phyloP scores from a whole-genome alignment of 1,140 invertebrate genomes.

The Scylla paramamosain region DNA sequence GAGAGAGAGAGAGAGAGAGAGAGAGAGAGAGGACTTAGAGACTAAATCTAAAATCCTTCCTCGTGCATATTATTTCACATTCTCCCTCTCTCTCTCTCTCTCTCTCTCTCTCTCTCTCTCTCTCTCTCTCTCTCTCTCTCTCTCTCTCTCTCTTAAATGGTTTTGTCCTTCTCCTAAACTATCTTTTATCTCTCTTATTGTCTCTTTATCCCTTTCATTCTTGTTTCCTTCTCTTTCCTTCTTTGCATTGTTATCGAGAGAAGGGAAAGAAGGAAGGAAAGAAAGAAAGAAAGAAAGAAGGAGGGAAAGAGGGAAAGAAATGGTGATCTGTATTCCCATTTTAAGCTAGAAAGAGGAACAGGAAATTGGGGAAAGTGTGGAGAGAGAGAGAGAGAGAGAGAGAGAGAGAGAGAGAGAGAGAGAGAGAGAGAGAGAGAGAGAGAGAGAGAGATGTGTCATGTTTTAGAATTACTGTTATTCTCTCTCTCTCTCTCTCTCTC shows the following conservation, averaged over 20 bases:
- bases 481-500: too few species aligned
- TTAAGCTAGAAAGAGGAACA: not conserved
- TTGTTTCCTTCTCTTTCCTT: too few species aligned
- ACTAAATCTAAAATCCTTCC: too few species aligned
- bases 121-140: constrained; percentile 20
- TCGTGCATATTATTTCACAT: not conserved
- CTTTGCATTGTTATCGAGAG: too few species aligned
- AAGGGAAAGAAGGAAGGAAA: too few species aligned
- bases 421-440: not conserved
- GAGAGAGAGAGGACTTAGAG: too few species aligned
- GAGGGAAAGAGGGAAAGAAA: too few species aligned
- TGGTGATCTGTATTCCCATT: not conserved
- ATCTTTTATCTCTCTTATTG: not conserved
- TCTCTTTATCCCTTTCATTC: too few species aligned
- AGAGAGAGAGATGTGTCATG: too few species aligned
- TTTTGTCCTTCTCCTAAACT: not conserved
- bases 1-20: too few species aligned
- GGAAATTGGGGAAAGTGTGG: not conserved
- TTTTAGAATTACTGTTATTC: too few species aligned
- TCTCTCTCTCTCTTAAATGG: constrained; percentile 5
- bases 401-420: constrained; percentile 18
- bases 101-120: constrained; percentile 20
- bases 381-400: not conserved
- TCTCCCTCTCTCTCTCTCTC: not conserved
- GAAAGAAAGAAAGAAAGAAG: too few species aligned